Conservation (phyloP, 2,888 invertebrate genomes). For the Gari tellinella region DNA sequence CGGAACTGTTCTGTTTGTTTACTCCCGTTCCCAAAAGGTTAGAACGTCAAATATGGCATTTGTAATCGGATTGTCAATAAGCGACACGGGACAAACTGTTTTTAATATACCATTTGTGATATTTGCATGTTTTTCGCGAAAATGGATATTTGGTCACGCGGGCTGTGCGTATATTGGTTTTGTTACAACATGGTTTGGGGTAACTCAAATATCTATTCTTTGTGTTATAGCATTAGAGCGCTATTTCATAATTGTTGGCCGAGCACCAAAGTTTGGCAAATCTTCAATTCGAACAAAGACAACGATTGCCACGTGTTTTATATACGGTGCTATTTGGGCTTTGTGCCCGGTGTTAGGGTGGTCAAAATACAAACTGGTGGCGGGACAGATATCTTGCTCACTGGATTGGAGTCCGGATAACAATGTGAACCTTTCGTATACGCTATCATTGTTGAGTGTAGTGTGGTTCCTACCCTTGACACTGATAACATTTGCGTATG, state of each 20-base stretch:
- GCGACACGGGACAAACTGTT: constrained; percentile 31
- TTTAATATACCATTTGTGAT: constrained; percentile 38
- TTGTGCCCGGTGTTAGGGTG: constrained; percentile 40
- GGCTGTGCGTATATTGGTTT: constrained; percentile 40
- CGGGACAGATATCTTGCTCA: constrained; percentile 30
- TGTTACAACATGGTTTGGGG: constrained; percentile 29
- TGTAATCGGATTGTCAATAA: constrained; percentile 30
- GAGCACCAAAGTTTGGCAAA: constrained; percentile 13
- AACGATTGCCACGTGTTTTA: constrained; percentile 26
- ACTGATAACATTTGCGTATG: constrained; percentile 35
- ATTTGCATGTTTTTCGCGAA: constrained; percentile 23
- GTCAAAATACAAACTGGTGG: constrained; percentile 33
- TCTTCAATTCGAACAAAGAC: constrained; percentile 4
- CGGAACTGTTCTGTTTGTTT: constrained; percentile 21
- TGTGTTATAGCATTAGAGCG: constrained; percentile 39
- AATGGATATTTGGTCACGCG: constrained; percentile 38
- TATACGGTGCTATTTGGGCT: constrained; percentile 32
- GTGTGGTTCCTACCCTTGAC: constrained; percentile 44
- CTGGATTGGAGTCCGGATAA: constrained; percentile 32
- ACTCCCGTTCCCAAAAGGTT: constrained; percentile 13
- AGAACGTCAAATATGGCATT: constrained; percentile 29
- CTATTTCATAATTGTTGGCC: constrained; percentile 36
- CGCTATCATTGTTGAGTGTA: constrained; percentile 23
- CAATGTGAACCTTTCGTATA: constrained; percentile 23
- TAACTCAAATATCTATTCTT: constrained; percentile 40